Conservation (phyloP, 53 echinoderm and acorn worm species). For the Glandiceps talaboti region DNA sequence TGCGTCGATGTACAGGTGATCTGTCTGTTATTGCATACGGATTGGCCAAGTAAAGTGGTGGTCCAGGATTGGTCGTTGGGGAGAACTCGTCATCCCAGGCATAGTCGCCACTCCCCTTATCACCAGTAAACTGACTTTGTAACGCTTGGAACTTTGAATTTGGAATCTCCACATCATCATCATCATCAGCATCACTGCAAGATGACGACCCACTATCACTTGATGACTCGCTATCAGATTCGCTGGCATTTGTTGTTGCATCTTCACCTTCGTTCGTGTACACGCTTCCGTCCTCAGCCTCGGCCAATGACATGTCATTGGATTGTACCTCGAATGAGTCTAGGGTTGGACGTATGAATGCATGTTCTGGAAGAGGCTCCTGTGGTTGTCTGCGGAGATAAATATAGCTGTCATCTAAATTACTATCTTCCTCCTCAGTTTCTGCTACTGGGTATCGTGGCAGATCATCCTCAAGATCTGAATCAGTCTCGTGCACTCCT, state of each 20-base stretch:
- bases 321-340: not conserved
- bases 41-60: not conserved
- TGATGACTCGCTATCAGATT: conserved; percentile 73
- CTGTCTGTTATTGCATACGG: not conserved
- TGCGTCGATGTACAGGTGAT: not conserved
- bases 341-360: not conserved
- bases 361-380: not conserved
- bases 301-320: not conserved
- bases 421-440: not conserved
- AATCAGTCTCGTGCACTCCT: not conserved
- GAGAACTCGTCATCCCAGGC: not conserved
- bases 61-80: not conserved
- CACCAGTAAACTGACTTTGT: not conserved
- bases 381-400: not conserved
- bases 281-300: not conserved
- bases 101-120: not conserved
- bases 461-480: not conserved
- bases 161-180: not conserved
- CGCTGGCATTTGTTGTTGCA: conserved; percentile 80
- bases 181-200: not conserved
- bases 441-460: not conserved
- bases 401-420: not conserved
- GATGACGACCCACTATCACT: conserved; percentile 41
- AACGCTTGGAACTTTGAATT: not conserved
- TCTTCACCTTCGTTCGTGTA: not conserved